Conservation (phyloP, 2,888 invertebrate species). For the Plebejus melissa region DNA sequence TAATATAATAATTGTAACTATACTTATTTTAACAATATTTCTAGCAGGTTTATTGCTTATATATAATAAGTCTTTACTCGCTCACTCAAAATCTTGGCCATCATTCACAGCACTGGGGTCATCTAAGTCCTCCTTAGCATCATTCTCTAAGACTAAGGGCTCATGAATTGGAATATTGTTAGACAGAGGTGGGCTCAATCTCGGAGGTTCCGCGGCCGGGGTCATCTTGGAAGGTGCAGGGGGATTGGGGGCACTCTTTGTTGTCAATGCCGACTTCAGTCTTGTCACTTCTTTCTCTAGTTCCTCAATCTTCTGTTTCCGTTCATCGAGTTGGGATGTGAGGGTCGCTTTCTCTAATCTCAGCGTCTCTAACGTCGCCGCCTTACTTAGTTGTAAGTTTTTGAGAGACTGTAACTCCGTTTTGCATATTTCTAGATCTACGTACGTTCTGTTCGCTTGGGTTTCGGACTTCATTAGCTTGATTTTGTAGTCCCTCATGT, state of each 20-base stretch:
- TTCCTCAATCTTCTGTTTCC: conserved; percentile 62
- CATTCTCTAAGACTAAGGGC: conserved; percentile 59
- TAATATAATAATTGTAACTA: neutral
- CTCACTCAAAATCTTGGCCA: conserved; percentile 62
- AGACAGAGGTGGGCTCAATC: conserved; percentile 55
- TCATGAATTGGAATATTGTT: conserved; percentile 62
- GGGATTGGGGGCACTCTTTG: conserved; percentile 57
- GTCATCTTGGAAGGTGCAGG: conserved; percentile 57
- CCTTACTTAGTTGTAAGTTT: conserved; percentile 68
- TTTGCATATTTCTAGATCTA: conserved; percentile 65
- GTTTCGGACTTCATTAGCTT: conserved; percentile 57
- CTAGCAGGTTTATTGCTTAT: neutral
- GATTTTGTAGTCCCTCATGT: conserved; percentile 51
- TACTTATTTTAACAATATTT: neutral
- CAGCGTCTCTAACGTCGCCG: conserved; percentile 65
- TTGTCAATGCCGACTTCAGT: conserved; percentile 57
- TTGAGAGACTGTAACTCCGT: conserved; percentile 69
- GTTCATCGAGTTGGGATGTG: conserved; percentile 58
- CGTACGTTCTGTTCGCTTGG: conserved; percentile 60
- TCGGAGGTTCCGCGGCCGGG: conserved; percentile 63
- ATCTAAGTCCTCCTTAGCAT: conserved; percentile 74
- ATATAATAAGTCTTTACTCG: neutral
- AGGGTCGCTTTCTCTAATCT: conserved; percentile 68
- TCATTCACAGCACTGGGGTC: conserved; percentile 64
- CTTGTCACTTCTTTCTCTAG: conserved; percentile 62